Base-by-base conservation (phyloP, 2,888 invertebrate genomes). In the Thereva nobilitata region DNA sequence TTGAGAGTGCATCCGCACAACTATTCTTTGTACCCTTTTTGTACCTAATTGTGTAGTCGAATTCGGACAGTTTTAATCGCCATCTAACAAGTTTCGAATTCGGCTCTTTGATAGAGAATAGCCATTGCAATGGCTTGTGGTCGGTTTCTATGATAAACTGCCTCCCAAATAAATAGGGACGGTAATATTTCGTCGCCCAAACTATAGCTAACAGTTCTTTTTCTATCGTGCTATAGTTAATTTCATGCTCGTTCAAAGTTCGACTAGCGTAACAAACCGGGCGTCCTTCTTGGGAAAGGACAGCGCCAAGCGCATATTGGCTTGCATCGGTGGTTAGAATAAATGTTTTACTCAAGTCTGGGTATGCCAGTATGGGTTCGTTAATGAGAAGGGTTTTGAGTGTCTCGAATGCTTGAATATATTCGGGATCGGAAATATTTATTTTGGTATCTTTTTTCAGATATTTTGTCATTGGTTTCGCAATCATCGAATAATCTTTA, bases 131-230 rank as follows among this genome's bases (percentile, higher is more conserved):
- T 0, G 75, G 74, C 57, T 71, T 72, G 67, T 77, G 75, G 64
- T 77, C 77, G 0, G 75, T 75, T n/a, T 73, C 68, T 3, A 76
- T 68, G 9, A 57, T 67, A 59, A 76, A 76, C 52, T 69, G 71
- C 64, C 70, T 50, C 0, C 75, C 76, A 63, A 72, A 75, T 8
- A 77, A 10, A 66, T 76, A 76, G 0, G 74, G 74, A 45, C 74
- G 52, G 55, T 74, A 76, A 68, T 75, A 71, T 57, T 73, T 71
- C 1, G 72, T 70, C 1, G 70, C 71, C 68, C 71, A 72, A 0
- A 74, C 64, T 2, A 75, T 72, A 1, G 73, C 74, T 5, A 73
- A 44, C 0, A 74, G 49, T 70, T 76, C 76, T 57, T 72, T 72
- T 57, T 75, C 74, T 2, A 72, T 74, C 0, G 74, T 73, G 1